phyloP scores from a whole-genome alignment of 2,888 invertebrate species.

The Pollenia griseotomentosa region DNA sequence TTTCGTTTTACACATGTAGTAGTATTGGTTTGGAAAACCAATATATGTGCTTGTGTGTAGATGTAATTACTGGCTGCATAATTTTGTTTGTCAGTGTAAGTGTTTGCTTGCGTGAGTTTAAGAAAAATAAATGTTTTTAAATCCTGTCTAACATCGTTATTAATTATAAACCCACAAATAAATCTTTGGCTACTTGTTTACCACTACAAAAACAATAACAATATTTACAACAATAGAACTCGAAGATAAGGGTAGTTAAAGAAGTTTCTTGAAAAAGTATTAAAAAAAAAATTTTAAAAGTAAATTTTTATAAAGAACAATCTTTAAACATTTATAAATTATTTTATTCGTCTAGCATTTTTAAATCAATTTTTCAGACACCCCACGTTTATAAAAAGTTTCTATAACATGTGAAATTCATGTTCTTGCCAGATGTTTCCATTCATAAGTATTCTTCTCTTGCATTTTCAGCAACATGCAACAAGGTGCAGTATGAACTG shows the following conservation, averaged over 20 bases:
- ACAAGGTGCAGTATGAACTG: conserved; percentile 47
- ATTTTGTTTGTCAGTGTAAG: neutral
- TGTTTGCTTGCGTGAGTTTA: neutral
- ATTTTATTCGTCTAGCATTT: neutral
- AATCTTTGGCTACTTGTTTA: conserved; percentile 45
- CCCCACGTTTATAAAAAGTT: no score
- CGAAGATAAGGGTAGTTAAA: neutral
- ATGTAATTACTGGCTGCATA: neutral
- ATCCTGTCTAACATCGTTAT: conserved; percentile 58
- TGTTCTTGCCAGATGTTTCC: conserved; percentile 40
- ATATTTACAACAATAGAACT: neutral
- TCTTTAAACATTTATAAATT: neutral
- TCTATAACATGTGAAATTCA: neutral
- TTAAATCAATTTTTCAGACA: no score
- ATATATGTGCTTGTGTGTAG: neutral
- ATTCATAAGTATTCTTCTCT: conserved; percentile 5
- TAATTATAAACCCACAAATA: conserved; percentile 65
- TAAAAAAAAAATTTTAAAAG: neutral
- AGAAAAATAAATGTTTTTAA: conserved; percentile 33
- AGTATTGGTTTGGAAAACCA: neutral
- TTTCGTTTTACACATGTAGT: neutral
- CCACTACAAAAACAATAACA: neutral
- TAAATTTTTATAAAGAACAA: neutral
- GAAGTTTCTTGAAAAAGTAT: neutral
- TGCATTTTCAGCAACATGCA: conserved; percentile 54